Evolutionary conservation across 53 echinoderm and acorn worm species (phyloP).

Genomic region (Mesocentrotus franciscanus): DNA sequence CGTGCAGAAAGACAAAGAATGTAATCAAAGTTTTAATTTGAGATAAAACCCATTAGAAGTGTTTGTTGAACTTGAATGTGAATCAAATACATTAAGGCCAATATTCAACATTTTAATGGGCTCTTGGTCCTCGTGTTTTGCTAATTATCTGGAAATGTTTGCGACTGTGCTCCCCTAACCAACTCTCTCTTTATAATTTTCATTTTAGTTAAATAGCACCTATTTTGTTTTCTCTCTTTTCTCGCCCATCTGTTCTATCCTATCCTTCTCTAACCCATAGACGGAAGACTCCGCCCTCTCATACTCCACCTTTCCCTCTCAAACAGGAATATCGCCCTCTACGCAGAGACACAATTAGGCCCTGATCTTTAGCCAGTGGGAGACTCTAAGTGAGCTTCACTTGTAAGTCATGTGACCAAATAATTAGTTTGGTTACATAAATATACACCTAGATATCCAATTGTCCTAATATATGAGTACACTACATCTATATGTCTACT

Average conservation of each 20-base stretch:
- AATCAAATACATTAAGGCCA: too few species aligned
- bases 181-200: neutral
- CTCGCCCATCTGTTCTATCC: conserved; percentile 5
- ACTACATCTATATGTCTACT: too few species aligned
- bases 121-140: too few species aligned
- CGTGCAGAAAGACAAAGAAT: too few species aligned
- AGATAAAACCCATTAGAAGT: too few species aligned
- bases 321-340: conserved; percentile 45
- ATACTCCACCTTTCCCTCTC: conserved; percentile 61
- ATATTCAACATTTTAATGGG: too few species aligned
- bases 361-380: neutral
- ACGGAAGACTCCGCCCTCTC: conserved; percentile 60
- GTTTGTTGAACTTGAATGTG: too few species aligned
- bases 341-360: conserved; percentile 19
- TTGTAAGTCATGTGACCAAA: conserved; percentile 37
- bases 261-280: conserved; percentile 56
- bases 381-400: neutral
- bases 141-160: neutral
- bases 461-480: too few species aligned
- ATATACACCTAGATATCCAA: neutral
- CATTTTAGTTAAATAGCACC: neutral
- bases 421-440: neutral
- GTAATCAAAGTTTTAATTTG: too few species aligned
- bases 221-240: conserved; percentile 40
- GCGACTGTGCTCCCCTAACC: neutral